phyloP scores from a whole-genome alignment of 2,797 vertebrate species.

The Notoglanidium macrostoma region DNA sequence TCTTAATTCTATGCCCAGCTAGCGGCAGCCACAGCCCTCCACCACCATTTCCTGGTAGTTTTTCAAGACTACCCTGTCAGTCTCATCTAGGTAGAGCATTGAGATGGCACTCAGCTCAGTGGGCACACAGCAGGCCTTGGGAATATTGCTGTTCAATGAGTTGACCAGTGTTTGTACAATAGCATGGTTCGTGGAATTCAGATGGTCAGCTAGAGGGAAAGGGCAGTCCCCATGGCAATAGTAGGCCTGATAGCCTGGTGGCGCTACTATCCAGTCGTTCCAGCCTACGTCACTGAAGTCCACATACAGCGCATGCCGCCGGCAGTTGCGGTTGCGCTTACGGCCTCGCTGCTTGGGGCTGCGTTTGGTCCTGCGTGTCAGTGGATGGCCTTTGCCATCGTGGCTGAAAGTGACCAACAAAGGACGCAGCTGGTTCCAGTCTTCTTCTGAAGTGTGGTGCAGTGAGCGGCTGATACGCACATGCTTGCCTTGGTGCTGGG shows the following conservation, averaged over 20 bases:
- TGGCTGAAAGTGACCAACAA: conserved; percentile 97
- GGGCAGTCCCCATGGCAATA: conserved; percentile 99
- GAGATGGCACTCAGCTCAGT: conserved; percentile 99
- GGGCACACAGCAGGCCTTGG: conserved; percentile 97
- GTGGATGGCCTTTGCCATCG: conserved; percentile 90
- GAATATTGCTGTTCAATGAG: conserved; percentile 97
- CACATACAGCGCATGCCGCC: conserved; percentile 94
- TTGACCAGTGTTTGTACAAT: conserved; percentile 99
- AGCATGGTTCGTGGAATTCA: conserved; percentile 99
- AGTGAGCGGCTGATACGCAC: conserved; percentile 95
- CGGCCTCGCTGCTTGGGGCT: conserved; percentile 84
- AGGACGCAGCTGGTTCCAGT: conserved; percentile 94
- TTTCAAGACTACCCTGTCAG: conserved; percentile 98
- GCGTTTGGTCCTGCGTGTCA: conserved; percentile 86
- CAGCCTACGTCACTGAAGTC: conserved; percentile 99
- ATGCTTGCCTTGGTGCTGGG: conserved; percentile 84
- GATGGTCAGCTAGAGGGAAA: conserved; percentile 97
- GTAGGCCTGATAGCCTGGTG: conserved; percentile 97
- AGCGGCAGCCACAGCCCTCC: conserved; percentile 98
- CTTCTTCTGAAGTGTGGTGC: conserved; percentile 80
- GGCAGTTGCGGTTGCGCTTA: conserved; percentile 93
- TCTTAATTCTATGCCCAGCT: conserved; percentile 53
- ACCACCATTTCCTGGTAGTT: conserved; percentile 99
- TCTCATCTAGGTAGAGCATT: conserved; percentile 98
- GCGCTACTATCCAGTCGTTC: conserved; percentile 99